Conservation (phyloP, 2,797 vertebrate genomes). For the Bradypodion ventrale region DNA sequence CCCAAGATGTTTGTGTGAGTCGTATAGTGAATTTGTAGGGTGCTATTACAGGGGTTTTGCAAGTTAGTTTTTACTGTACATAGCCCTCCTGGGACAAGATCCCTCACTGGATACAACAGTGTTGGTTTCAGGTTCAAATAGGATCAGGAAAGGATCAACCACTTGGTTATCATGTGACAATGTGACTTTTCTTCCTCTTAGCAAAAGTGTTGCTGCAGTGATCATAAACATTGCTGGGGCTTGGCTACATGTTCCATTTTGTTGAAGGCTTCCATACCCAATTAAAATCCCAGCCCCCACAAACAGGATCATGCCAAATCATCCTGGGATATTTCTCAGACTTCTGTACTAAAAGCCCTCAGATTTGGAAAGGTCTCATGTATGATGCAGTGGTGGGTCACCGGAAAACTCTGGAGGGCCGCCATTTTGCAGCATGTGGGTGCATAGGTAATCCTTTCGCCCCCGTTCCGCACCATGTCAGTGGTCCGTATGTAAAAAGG, state of each 20-base stretch:
- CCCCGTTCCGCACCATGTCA: conserved; percentile 89
- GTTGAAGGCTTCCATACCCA: conserved; percentile 19
- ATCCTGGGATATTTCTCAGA: conserved; percentile 73
- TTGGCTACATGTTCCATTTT: conserved; percentile 8
- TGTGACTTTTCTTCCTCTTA: background rate
- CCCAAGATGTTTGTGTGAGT: conserved; percentile 4
- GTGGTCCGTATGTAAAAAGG: conserved; percentile 90
- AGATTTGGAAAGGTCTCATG: conserved; percentile 86
- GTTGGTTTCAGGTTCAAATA: conserved; percentile 58
- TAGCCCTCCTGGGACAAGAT: conserved; percentile 64
- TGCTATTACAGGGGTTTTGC: background rate
- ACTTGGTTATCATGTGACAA: background rate
- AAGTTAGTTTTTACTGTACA: conserved; percentile 52
- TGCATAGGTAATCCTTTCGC: conserved; percentile 84
- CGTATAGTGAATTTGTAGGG: conserved; percentile 13
- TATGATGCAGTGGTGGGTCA: conserved; percentile 79
- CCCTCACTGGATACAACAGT: conserved; percentile 47
- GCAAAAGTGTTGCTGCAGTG: background rate
- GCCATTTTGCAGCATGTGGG: conserved; percentile 86
- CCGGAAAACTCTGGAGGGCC: conserved; percentile 78
- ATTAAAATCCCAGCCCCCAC: conserved; percentile 25
- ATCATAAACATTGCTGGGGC: conserved; percentile 1
- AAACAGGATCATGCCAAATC: background rate
- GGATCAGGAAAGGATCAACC: conserved; percentile 7
- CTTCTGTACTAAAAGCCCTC: conserved; percentile 92